Evolutionary conservation across 1,140 invertebrate species (phyloP).

Genomic region (Dryas iulia): DNA sequence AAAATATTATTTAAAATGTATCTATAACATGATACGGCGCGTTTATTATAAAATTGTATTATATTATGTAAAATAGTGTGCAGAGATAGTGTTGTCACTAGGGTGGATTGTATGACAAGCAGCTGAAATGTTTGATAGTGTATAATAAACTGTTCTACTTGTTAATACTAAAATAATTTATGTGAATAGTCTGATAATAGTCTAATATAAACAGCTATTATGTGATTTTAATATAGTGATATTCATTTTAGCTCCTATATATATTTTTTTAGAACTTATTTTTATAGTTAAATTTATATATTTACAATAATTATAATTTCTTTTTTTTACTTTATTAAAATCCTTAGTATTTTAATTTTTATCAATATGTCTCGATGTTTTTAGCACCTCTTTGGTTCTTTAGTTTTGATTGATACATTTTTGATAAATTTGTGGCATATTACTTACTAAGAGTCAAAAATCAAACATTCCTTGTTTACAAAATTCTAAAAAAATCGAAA

Average conservation of each 20-base stretch:
- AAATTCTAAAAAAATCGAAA: neutral
- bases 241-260: conserved; percentile 18
- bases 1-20: conserved; percentile 9
- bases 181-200: conserved; percentile 24
- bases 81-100: conserved; percentile 3
- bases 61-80: conserved; percentile 17
- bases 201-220: conserved; percentile 23
- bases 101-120: neutral
- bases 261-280: conserved; percentile 14
- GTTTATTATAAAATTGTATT: conserved; percentile 17
- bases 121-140: conserved; percentile 8
- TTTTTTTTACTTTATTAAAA: neutral
- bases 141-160: conserved; percentile 3
- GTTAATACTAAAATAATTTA: conserved; percentile 26
- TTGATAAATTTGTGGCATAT: neutral
- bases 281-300: conserved; percentile 12
- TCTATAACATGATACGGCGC: neutral
- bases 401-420: neutral
- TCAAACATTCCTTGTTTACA: conserved; percentile 16
- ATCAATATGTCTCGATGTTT: neutral
- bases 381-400: neutral
- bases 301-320: conserved; percentile 14
- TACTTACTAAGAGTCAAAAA: conserved; percentile 13
- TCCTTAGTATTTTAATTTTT: neutral
- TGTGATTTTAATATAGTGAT: conserved; percentile 28